Evolutionary conservation across 2,113 vertebrate species (phyloP), one percentile per base, ranked within the genome.

Genomic region (Macroglossus sobrinus): DNA sequence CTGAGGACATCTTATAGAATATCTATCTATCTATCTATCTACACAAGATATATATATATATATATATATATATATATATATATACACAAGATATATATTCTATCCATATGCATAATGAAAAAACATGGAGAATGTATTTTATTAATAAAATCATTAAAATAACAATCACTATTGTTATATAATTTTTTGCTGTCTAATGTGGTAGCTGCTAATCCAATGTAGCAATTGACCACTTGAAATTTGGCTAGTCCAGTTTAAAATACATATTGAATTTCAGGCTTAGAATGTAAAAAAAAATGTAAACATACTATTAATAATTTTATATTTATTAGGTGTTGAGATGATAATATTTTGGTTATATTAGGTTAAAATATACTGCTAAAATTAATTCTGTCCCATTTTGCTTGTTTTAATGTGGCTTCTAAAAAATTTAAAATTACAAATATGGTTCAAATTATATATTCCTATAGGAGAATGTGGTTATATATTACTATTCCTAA

Each of bases 381-480:
- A 84, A 71, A 86, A 63, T 40, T 80, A 71, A 76, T 57, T 84
- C 18, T 50, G 15, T 59, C 26, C 76, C 21, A 71, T 68, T 68
- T 95, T 89, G 45, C 4, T 57, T 76, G 50, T 50, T 72, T 96
- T 26, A 89, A 91, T 26, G 38, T 33, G 2, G 43, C 43, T 95
- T 79, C n/a, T 47, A 95, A 61, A 78, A 91, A 85, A 71, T 85
- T 96, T 30, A 14, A 63, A 93, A 94, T 81, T 75, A 64, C 1
- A 69, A 72, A 69, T 75, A 50, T 8, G 35, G 30, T 22, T 94
- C 21, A 14, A 4, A 28, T 33, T 28, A 84, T 18, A 12, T 24
- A 26, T 64, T 96, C 88, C 35, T 26, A 82, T 2, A 64, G 15
- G 55, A 64, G 43, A 89, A 2, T 16, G 4, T 0, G 19, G 28